Percentiles rank a stretch among this genome's conserved stretches.
Evolutionary conservation across 2,113 vertebrate genomes (phyloP).

Genomic region (Corythaeola cristata): DNA sequence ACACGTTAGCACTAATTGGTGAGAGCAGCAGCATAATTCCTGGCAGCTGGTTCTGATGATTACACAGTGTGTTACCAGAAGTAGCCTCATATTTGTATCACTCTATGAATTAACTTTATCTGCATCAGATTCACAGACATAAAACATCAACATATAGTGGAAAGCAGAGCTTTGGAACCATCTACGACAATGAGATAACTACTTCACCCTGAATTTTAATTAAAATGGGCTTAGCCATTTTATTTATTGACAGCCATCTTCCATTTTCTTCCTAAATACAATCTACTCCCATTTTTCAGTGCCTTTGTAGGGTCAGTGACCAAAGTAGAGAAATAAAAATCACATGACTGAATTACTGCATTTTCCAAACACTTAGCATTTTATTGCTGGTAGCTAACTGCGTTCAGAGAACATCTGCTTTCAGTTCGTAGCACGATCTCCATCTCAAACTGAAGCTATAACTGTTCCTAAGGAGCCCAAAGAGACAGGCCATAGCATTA

Average conservation of each 20-base stretch:
- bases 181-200: background rate
- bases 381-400: conserved; percentile 33
- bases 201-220: conserved; percentile 26
- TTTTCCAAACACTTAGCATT: conserved; percentile 9
- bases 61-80: background rate
- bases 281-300: conserved; percentile 6
- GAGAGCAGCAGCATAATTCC: background rate
- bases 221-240: conserved; percentile 17
- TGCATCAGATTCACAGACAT: background rate
- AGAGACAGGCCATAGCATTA: background rate
- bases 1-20: background rate
- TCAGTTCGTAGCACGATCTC: background rate
- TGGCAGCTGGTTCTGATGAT: background rate
- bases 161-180: background rate
- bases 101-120: background rate
- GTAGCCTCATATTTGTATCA: background rate
- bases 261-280: conserved; percentile 5
- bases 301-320: background rate
- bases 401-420: conserved; percentile 41
- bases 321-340: background rate
- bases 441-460: background rate
- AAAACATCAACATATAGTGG: background rate
- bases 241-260: conserved; percentile 13
- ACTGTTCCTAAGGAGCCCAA: background rate
- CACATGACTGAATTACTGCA: background rate